A percentile compares a stretch with the other conserved stretches of the same genome.
phyloP scores from a whole-genome alignment of 2,888 invertebrate species.

The Eupithecia subumbrata region DNA sequence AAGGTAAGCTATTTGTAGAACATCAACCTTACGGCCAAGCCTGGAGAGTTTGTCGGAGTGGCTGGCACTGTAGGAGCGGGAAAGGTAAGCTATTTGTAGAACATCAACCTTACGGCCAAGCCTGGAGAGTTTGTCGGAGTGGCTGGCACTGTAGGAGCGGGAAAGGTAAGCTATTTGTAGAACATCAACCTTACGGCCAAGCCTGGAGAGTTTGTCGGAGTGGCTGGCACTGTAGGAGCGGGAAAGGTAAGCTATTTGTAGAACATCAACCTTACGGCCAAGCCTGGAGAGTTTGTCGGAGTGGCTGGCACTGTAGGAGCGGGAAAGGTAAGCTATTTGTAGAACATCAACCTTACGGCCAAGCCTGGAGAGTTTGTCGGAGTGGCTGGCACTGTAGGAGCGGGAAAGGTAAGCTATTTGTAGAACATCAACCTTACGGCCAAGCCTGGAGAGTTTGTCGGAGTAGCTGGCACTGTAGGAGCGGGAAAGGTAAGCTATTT shows the following conservation, averaged over 20 bases:
- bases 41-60: conserved; percentile 86
- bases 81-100: conserved; percentile 77
- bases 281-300: conserved; percentile 85
- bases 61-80: conserved; percentile 92
- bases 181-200: conserved; percentile 76
- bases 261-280: conserved; percentile 76
- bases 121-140: conserved; percentile 86
- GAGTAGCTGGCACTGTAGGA: conserved; percentile 90
- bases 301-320: conserved; percentile 91
- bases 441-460: conserved; percentile 84
- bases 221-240: conserved; percentile 90
- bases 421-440: conserved; percentile 74
- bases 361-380: conserved; percentile 85
- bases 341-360: conserved; percentile 74
- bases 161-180: conserved; percentile 81
- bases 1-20: conserved; percentile 78
- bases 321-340: conserved; percentile 83
- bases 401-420: conserved; percentile 85
- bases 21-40: conserved; percentile 76
- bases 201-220: conserved; percentile 85
- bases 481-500: conserved; percentile 85
- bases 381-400: conserved; percentile 90
- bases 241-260: conserved; percentile 83
- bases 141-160: conserved; percentile 90
- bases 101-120: conserved; percentile 74